Base-by-base conservation (phyloP, 2,888 invertebrate genomes). In the Rutpela maculata region DNA sequence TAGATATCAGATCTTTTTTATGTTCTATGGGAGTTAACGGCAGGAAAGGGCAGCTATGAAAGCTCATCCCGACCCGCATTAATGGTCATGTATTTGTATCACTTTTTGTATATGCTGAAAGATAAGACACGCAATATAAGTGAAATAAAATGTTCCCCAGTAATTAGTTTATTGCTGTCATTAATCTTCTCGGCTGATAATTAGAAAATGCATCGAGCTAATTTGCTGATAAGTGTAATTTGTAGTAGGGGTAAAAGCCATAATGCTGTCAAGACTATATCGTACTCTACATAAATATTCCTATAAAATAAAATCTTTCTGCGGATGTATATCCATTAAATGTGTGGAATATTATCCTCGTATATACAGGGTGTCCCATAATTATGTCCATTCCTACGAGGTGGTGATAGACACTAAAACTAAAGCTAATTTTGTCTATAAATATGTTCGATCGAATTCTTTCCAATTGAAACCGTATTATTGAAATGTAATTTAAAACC, bases 121-220 rank as follows among this genome's bases (percentile, higher is more conserved):
- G 35, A 70, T 70, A 59, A 56, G 62, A 65, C 70, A 75, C 75
- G 75, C 70, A 59, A 75, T 70, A 76, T 76, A 62, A 72, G 18
- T 59, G 50, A 71, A 66, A 72, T 72, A 60, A 72, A 76, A 72
- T 50, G 31, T 67, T 50, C 50, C 6, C n/a, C 50, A n/a, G n/a
- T n/a, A n/a, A 50, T 50, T n/a, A n/a, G n/a, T n/a, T 50, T n/a
- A 50, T 50, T 50, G n/a, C n/a, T 50, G 6, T n/a, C 50, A 50
- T 50, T 50, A 50, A 50, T 50, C 50, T 12, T 50, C n/a, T 50
- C 15, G n/a, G n/a, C 50, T n/a, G 50, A 15, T 50, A 50, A 50
- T 50, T 50, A 50, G 50, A n/a, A 50, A 15, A 50, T 50, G 50
- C 50, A 50, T 50, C 43, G 7, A 43, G 43, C 43, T 43, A 9